Percentiles rank a stretch among this genome's conserved stretches.
phyloP scores from a whole-genome alignment of 1,140 invertebrate genomes.

The Cryptotermes secundus region DNA sequence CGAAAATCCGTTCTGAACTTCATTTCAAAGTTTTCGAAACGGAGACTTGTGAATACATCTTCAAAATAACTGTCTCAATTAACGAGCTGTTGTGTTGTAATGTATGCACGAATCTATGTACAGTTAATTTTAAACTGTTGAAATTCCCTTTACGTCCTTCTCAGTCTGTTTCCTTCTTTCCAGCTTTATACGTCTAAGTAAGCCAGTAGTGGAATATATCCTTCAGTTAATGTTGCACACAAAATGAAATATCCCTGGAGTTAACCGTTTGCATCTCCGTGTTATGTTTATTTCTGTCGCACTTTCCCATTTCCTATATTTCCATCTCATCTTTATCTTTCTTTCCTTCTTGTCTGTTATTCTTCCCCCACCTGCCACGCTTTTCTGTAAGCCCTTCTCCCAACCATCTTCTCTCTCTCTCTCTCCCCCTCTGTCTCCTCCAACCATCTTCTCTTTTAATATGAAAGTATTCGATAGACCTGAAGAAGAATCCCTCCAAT shows the following conservation, averaged over 20 bases:
- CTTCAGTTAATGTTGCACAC: neutral
- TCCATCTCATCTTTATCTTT: neutral
- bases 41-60: too few species aligned
- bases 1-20: too few species aligned
- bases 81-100: too few species aligned
- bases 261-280: neutral
- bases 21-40: too few species aligned
- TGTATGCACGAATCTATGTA: neutral
- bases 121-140: neutral
- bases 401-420: neutral
- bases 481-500: slow-evolving; percentile 12
- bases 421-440: neutral
- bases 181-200: neutral
- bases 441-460: neutral
- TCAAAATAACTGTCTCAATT: too few species aligned
- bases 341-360: neutral
- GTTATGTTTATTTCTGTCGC: neutral
- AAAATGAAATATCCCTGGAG: neutral
- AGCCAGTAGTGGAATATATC: neutral
- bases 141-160: neutral
- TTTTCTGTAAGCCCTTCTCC: slow-evolving; percentile 1
- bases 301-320: neutral
- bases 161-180: neutral
- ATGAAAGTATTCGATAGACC: slow-evolving; percentile 5
- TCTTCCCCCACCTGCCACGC: neutral